Conservation (phyloP, 2,113 vertebrate species). For the Chinchilla lanigera region DNA sequence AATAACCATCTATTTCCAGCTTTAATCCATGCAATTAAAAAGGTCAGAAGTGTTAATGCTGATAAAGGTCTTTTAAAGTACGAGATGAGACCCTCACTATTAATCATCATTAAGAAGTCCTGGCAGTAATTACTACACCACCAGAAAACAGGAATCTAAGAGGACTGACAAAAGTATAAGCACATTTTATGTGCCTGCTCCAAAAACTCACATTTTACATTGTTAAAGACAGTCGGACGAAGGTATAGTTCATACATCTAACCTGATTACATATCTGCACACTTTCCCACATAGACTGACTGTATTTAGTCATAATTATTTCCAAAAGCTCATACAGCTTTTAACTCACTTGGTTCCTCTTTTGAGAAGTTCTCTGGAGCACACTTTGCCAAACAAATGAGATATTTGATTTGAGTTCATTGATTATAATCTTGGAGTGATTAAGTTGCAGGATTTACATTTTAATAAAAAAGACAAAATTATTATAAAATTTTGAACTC, state of each 20-base stretch:
- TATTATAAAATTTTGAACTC: not conserved
- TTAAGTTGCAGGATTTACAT: not conserved
- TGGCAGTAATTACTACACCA: constrained; percentile 47
- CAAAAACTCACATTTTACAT: not conserved
- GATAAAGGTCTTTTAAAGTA: constrained; percentile 67
- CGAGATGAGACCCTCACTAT: constrained; percentile 67
- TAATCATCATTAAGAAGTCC: constrained; percentile 69
- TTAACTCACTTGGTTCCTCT: not conserved
- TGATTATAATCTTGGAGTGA: not conserved
- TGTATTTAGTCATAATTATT: not conserved
- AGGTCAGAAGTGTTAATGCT: constrained; percentile 73
- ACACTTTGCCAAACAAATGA: not conserved
- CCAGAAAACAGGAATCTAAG: not conserved
- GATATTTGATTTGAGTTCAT: not conserved
- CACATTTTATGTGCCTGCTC: not conserved
- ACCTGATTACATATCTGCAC: not conserved
- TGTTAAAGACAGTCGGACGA: not conserved
- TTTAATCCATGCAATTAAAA: constrained; percentile 75
- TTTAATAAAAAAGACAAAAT: not conserved
- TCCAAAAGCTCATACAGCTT: not conserved
- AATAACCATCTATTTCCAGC: constrained; percentile 70
- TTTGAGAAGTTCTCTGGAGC: not conserved
- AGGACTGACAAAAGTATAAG: not conserved
- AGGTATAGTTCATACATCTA: not conserved
- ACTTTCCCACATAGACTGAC: not conserved